These are phyloP conservation scores for Hypercompe scribonia DNA, from an alignment of 2,888 invertebrate genomes.

Conservation along the genomic window DNA sequence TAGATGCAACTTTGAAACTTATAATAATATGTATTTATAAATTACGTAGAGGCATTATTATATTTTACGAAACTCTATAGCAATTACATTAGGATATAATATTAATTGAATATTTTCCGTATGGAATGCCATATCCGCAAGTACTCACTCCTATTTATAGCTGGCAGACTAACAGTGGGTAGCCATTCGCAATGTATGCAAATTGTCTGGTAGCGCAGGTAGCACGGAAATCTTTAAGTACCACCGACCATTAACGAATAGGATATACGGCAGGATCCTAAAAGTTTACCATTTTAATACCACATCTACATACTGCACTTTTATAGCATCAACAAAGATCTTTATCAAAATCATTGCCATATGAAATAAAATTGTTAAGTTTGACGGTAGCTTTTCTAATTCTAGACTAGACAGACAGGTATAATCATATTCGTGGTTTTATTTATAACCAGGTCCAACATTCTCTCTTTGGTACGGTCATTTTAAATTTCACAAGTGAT, in stretches of 20 bases:
- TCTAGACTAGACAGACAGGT: background rate
- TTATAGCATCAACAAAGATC: constrained; percentile 34
- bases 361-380: constrained; percentile 18
- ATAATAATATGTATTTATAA: background rate
- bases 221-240: constrained; percentile 61
- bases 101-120: constrained; percentile 39
- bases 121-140: constrained; percentile 51
- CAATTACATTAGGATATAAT: constrained; percentile 20
- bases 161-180: constrained; percentile 39
- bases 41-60: background rate
- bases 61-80: background rate
- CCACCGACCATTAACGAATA: constrained; percentile 48
- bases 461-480: background rate
- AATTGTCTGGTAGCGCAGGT: constrained; percentile 56
- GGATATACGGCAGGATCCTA: constrained; percentile 46
- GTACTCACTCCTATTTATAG: constrained; percentile 54
- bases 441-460: constrained; percentile 5
- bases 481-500: constrained; percentile 31
- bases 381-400: constrained; percentile 4
- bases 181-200: constrained; percentile 63
- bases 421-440: background rate
- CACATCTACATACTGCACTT: constrained; percentile 27
- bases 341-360: constrained; percentile 33
- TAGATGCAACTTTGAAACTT: background rate
- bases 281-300: constrained; percentile 31